Conservation (phyloP, 1,140 invertebrate genomes). For the Pseudomyrmex gracilis region DNA sequence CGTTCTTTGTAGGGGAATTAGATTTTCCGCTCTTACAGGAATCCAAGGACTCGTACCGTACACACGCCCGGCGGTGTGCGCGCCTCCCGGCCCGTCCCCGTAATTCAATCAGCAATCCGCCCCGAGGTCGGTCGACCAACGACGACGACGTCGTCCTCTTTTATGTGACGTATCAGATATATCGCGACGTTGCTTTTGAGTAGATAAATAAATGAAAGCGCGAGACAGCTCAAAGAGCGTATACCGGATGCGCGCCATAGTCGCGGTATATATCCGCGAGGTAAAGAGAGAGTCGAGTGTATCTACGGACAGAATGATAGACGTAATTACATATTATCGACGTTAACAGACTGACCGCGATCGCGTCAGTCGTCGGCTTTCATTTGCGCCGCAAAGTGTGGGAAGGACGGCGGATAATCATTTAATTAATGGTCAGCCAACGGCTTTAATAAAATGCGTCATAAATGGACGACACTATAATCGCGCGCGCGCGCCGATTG, state of each 20-base stretch:
- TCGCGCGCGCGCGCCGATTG: constrained; percentile 26
- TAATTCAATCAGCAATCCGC: constrained; percentile 75
- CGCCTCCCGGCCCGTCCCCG: neutral
- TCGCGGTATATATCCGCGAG: neutral
- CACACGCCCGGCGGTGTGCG: no score
- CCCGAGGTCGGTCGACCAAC: constrained; percentile 25
- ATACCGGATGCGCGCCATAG: neutral
- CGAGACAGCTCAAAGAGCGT: neutral
- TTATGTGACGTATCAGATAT: constrained; percentile 37
- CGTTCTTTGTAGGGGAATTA: constrained; percentile 69
- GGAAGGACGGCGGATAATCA: constrained; percentile 44
- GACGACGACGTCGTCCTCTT: constrained; percentile 38
- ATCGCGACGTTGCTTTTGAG: neutral
- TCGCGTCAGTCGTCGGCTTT: constrained; percentile 34
- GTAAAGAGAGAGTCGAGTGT: constrained; percentile 22
- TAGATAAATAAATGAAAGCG: constrained; percentile 51
- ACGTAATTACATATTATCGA: constrained; percentile 56
- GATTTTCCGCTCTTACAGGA: constrained; percentile 71
- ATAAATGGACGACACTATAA: constrained; percentile 50
- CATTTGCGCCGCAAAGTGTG: constrained; percentile 39
- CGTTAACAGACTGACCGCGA: constrained; percentile 55
- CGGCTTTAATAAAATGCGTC: constrained; percentile 54
- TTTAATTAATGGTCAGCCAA: constrained; percentile 48
- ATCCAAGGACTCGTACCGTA: constrained; percentile 67
- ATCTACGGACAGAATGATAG: constrained; percentile 12